phyloP scores from a whole-genome alignment of 1,140 invertebrate species.

The Zaprionus kolodkinae region DNA sequence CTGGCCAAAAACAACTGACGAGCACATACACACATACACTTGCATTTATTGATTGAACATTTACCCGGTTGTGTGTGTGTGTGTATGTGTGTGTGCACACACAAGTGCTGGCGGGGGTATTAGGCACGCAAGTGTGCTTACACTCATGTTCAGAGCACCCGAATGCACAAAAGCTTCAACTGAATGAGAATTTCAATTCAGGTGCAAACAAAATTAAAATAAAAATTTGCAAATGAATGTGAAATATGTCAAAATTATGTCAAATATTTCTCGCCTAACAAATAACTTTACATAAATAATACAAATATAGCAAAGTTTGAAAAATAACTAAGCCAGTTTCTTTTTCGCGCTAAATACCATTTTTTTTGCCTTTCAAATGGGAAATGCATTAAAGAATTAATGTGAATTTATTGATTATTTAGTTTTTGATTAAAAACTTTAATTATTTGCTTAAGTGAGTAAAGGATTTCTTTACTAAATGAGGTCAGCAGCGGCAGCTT shows the following conservation, averaged over 20 bases:
- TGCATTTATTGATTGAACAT: slow-evolving; percentile 19
- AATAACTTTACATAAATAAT: not conserved
- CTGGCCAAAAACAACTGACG: slow-evolving; percentile 13
- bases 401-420: not conserved
- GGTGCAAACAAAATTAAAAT: too few species aligned
- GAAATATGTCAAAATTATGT: not conserved
- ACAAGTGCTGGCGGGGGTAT: slow-evolving; percentile 25
- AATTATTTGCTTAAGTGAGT: not conserved
- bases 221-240: too few species aligned
- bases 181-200: not conserved
- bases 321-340: not conserved
- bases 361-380: not conserved
- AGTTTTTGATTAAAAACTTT: not conserved
- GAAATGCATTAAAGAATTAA: not conserved
- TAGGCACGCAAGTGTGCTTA: not conserved
- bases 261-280: not conserved
- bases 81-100: not conserved
- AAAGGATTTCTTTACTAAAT: not conserved
- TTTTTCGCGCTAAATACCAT: not conserved
- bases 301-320: not conserved
- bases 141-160: not conserved
- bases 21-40: not conserved
- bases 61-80: slow-evolving; percentile 1
- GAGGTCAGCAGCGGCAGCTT: not conserved
- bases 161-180: not conserved